Percentiles rank a stretch among this genome's conserved stretches.
Evolutionary conservation across 2,113 vertebrate species (phyloP).

Genomic region (Phyllostomus hastatus): DNA sequence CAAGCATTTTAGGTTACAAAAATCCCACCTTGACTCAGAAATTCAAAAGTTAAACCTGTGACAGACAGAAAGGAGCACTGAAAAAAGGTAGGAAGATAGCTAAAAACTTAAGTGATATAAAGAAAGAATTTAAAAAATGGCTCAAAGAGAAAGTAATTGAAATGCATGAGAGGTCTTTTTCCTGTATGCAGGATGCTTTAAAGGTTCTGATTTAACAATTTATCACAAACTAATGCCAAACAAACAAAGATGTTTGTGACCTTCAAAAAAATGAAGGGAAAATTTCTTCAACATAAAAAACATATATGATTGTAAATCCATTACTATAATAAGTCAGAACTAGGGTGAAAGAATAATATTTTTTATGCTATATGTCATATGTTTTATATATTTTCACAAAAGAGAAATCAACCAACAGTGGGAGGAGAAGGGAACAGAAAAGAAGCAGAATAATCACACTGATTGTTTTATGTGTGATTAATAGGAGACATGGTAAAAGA

Average conservation of each 20-base stretch:
- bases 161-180: not conserved
- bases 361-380: not conserved
- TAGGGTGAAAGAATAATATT: not conserved
- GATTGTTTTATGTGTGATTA: not conserved
- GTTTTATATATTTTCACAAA: not conserved
- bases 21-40: not conserved
- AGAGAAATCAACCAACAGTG: not conserved
- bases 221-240: not conserved
- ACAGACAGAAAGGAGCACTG: not conserved
- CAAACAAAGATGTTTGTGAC: constrained; percentile 71
- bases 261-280: constrained; percentile 75
- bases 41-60: not conserved
- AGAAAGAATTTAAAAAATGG: not conserved
- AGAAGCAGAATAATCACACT: not conserved
- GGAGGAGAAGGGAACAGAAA: not conserved
- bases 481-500: not conserved
- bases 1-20: not conserved
- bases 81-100: not conserved
- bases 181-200: not conserved
- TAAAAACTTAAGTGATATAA: not conserved
- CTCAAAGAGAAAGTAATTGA: not conserved
- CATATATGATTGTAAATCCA: not conserved
- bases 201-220: not conserved
- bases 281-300: not conserved
- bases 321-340: not conserved